Conservation (phyloP, 2,888 invertebrate species). For the Drosophila neutralis region DNA sequence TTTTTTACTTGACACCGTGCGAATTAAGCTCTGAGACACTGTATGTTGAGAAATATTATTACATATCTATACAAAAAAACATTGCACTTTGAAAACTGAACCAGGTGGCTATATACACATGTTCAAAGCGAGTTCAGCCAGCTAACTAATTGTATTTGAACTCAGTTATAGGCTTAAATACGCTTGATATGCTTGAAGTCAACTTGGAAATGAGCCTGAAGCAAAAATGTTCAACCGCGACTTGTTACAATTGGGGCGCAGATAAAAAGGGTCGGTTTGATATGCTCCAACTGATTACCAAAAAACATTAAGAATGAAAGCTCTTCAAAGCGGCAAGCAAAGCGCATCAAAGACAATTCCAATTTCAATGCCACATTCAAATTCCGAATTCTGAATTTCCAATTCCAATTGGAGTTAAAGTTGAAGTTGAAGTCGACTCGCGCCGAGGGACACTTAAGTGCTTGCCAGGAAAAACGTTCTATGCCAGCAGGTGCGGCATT, state of each 20-base stretch:
- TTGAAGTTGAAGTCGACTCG: constrained; percentile 44
- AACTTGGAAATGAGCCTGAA: background rate
- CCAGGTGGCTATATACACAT: background rate
- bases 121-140: background rate
- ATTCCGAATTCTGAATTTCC: background rate
- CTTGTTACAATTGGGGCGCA: background rate
- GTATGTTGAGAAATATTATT: background rate
- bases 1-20: no score
- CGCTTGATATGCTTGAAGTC: background rate
- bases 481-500: constrained; percentile 32
- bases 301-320: constrained; percentile 19
- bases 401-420: constrained; percentile 33
- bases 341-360: constrained; percentile 47
- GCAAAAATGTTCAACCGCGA: background rate
- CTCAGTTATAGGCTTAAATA: background rate
- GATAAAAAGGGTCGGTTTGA: constrained; percentile 16
- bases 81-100: background rate
- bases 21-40: no score
- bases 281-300: constrained; percentile 7
- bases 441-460: constrained; percentile 41
- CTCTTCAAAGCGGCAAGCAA: constrained; percentile 7
- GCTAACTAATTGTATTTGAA: background rate
- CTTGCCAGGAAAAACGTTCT: background rate
- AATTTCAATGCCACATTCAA: constrained; percentile 7
- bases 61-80: background rate